Base-by-base conservation (phyloP, 2,113 vertebrate genomes). In the Myxocyprinus asiaticus region DNA sequence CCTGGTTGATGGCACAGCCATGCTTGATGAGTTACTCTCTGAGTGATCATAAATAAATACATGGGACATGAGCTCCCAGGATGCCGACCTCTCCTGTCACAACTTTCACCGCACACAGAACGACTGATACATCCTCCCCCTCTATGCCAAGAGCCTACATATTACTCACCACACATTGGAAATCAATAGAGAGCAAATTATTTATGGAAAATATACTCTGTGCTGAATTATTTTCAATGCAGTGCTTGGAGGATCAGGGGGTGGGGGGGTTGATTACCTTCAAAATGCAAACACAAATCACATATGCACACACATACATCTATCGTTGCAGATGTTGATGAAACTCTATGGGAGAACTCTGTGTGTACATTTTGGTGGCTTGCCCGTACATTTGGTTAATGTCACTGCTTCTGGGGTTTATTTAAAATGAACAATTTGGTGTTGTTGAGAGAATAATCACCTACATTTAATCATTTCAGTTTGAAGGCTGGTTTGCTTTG, bases 131-230 rank as follows among this genome's bases (percentile, higher is more conserved):
- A 90, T 91, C 90, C 89, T 89, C 87, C 73, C 85, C 83, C 86
- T 51, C 59, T 92, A 90, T 88, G 91, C 91, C 87, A 89, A 89
- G 92, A 85, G 90, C 87, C 87, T 83, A 86, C 88, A 92, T 87
- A 90, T 93, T 93, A 92, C 91, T 90, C 82, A 48, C 84, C 88
- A 83, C 86, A 86, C 91, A 94, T 88, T 90, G 90, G 88, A 90
- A 94, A 92, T 94, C 92, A 94, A 92, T 93, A 74, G 80, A 87
- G 86, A 90, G 90, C 85, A 88, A 92, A 92, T 93, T 91, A 94
- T 95, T 95, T 94, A 94, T 91, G 88, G 91, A 91, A 94, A 95
- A 92, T 92, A 89, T 89, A 91, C 84, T 85, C 90, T 86, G 85
- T 88, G 85, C 91, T 92, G 89, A 93, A 91, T 93, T 93, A 93